phyloP scores from a whole-genome alignment of 2,797 vertebrate genomes.

The Fistularia commersonii region DNA sequence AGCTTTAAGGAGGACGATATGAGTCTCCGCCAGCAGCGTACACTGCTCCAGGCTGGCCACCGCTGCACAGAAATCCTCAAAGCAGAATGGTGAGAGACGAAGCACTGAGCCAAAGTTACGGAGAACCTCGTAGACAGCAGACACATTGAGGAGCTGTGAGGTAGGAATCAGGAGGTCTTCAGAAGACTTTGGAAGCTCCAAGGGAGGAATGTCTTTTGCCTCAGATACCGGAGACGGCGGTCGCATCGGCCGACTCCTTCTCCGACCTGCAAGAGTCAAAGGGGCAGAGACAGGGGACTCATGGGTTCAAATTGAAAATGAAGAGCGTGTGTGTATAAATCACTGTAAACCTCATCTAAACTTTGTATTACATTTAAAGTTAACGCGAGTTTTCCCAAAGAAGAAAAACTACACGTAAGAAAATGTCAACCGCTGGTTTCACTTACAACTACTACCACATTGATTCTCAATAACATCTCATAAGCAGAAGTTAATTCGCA shows the following conservation, averaged over 20 bases:
- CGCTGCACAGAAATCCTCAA: conserved; percentile 95
- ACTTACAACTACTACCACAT: no score
- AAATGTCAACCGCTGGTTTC: no score
- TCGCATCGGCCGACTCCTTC: conserved; percentile 79
- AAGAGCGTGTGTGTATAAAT: no score
- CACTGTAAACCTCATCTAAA: no score
- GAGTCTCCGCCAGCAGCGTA: conserved; percentile 93
- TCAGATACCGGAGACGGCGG: conserved; percentile 87
- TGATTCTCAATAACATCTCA: no score
- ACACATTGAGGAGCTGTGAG: conserved; percentile 89
- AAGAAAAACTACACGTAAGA: no score
- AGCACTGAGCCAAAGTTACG: conserved; percentile 93
- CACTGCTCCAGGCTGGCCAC: conserved; percentile 94
- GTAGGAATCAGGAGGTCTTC: conserved; percentile 91
- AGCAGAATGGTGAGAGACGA: conserved; percentile 92
- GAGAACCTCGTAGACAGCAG: conserved; percentile 93
- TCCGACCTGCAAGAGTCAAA: conserved; percentile 74
- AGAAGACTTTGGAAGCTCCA: conserved; percentile 93
- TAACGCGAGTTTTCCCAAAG: no score
- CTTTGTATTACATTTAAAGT: no score
- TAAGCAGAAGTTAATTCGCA: no score
- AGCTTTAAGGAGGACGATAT: conserved; percentile 91
- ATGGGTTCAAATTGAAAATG: neutral
- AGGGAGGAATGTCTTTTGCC: conserved; percentile 86
- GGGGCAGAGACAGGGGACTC: neutral